phyloP scores from a whole-genome alignment of 2,797 vertebrate genomes.

The Carduelis carduelis region DNA sequence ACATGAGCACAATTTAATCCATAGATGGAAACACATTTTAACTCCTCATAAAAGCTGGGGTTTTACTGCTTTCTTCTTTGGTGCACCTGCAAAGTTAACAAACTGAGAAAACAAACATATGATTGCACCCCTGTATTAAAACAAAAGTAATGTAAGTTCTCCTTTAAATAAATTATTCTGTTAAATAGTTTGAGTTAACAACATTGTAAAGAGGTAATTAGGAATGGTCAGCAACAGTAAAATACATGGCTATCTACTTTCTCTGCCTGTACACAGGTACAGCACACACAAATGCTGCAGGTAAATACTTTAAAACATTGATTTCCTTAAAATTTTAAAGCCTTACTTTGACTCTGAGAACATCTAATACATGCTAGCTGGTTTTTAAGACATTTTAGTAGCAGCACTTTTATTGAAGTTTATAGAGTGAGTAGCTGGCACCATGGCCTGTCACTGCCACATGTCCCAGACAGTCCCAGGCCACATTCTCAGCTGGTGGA shows the following conservation, averaged over 20 bases:
- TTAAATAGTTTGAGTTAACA: not conserved
- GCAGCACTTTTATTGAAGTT: not conserved
- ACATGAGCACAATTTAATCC: not conserved
- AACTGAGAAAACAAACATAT: not conserved
- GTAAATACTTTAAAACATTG: not conserved
- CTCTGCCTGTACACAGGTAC: not conserved
- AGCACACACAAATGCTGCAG: not conserved
- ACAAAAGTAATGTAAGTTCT: not conserved
- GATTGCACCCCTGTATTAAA: accelerated
- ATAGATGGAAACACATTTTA: not conserved
- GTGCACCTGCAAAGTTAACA: not conserved
- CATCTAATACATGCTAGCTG: accelerated
- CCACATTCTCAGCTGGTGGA: not conserved
- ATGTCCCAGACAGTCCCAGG: not conserved
- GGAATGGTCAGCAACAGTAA: not conserved
- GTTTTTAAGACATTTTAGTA: not conserved
- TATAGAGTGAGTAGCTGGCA: not conserved
- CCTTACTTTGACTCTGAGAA: accelerated
- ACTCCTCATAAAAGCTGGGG: not conserved
- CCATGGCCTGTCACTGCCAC: not conserved
- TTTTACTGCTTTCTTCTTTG: not conserved
- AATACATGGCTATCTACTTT: not conserved
- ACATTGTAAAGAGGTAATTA: not conserved
- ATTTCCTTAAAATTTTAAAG: not conserved
- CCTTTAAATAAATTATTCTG: not conserved